Evolutionary conservation across 2,888 invertebrate genomes (phyloP).

Genomic region (Brachyptera risi): DNA sequence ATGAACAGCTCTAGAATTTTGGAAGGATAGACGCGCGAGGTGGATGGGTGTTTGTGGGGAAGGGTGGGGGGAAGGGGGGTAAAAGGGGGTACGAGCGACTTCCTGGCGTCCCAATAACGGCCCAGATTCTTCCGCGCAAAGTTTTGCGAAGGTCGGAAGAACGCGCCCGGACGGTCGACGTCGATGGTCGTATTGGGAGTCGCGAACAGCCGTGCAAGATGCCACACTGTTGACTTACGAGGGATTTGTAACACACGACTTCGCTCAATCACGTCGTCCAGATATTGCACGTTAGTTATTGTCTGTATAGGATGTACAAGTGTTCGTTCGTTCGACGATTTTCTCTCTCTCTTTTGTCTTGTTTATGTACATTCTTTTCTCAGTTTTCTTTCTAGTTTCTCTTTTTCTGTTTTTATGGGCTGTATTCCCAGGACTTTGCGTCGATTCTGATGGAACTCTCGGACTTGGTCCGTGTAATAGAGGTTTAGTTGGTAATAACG

Average conservation of each 20-base stretch:
- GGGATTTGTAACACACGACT: not conserved
- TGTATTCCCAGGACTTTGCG: too few species aligned
- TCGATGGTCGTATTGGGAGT: too few species aligned
- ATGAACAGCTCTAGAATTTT: conserved; percentile 26
- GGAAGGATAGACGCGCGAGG: conserved; percentile 27
- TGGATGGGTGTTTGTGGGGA: conserved; percentile 22
- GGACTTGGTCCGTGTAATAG: too few species aligned
- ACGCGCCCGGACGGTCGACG: not conserved
- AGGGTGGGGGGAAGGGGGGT: conserved; percentile 32
- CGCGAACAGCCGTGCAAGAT: not conserved
- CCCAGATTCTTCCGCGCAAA: conserved; percentile 4
- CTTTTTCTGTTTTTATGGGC: too few species aligned
- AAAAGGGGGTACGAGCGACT: conserved; percentile 38
- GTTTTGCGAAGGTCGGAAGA: conserved; percentile 3
- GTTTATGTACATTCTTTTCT: not conserved
- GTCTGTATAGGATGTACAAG: not conserved
- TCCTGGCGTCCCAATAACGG: conserved; percentile 29
- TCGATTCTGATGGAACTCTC: too few species aligned
- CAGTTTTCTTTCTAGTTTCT: too few species aligned
- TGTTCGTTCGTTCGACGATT: not conserved
- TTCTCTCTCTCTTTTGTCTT: not conserved
- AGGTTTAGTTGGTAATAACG: too few species aligned
- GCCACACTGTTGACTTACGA: not conserved
- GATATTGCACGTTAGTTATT: not conserved
- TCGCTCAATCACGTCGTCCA: not conserved